Conservation (phyloP, 2,113 vertebrate species). For the Opisthocomus hoazin region DNA sequence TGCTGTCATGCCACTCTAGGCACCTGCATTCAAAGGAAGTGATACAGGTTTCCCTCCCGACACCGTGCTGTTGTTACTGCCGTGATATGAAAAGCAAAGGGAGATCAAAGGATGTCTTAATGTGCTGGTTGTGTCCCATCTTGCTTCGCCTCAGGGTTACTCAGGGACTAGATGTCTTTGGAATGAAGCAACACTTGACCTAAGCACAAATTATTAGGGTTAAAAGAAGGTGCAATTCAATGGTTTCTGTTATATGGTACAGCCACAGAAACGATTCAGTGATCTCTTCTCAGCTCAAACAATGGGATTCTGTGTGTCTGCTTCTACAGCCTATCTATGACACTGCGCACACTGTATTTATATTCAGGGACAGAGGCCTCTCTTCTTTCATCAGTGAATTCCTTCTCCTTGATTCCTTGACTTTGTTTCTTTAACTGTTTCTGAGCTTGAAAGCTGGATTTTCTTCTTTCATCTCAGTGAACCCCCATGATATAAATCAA, state of each 20-base stretch:
- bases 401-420: neutral
- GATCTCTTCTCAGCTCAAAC: neutral
- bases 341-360: neutral
- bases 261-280: neutral
- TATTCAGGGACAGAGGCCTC: neutral
- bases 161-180: neutral
- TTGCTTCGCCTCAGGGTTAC: neutral
- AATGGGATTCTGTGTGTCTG: neutral
- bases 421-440: neutral
- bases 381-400: neutral
- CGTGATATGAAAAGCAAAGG: accelerated
- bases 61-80: neutral
- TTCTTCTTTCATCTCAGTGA: neutral
- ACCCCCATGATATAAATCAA: accelerated
- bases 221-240: neutral
- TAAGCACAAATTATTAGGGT: neutral
- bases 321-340: neutral
- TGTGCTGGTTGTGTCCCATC: neutral
- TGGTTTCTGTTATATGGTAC: accelerated
- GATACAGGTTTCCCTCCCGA: neutral
- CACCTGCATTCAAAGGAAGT: neutral
- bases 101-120: neutral
- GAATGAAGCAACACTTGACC: neutral
- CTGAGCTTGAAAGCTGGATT: neutral
- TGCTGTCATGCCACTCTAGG: neutral